phyloP scores from a whole-genome alignment of 2,113 vertebrate genomes.

The Ceratotherium simum region DNA sequence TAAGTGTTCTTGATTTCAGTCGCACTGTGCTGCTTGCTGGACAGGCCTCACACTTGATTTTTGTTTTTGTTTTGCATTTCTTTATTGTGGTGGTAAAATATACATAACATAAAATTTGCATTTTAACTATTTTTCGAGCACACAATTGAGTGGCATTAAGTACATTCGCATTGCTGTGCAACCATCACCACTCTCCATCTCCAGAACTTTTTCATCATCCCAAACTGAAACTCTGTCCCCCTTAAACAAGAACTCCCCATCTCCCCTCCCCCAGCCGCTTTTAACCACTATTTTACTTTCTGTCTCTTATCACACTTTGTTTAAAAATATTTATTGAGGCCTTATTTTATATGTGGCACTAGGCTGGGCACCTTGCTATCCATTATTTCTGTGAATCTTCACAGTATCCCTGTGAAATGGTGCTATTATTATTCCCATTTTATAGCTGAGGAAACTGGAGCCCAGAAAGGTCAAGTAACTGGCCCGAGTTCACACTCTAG shows the following conservation, averaged over 20 bases:
- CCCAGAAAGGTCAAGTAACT: neutral
- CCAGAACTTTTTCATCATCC: neutral
- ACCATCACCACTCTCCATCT: neutral
- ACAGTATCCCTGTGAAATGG: neutral
- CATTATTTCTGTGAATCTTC: neutral
- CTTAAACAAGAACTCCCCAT: neutral
- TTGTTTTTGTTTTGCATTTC: neutral
- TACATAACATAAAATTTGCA: neutral
- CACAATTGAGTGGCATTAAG: neutral
- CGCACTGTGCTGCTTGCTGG: neutral
- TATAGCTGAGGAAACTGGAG: neutral
- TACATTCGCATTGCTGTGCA: neutral
- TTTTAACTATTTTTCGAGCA: neutral
- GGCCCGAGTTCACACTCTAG: neutral
- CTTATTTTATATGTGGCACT: neutral
- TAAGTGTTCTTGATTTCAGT: neutral
- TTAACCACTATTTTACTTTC: neutral
- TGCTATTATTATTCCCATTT: neutral
- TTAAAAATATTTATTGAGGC: neutral
- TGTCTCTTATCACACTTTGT: neutral
- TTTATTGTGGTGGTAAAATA: neutral
- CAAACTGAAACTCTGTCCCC: neutral
- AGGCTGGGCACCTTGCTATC: neutral
- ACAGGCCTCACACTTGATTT: neutral
- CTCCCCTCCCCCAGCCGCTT: no score